A percentile compares a stretch with the other conserved stretches of the same genome.
These are phyloP conservation scores for Vipera latastei DNA, from an alignment of 2,797 vertebrate species.

Conservation along the genomic window DNA sequence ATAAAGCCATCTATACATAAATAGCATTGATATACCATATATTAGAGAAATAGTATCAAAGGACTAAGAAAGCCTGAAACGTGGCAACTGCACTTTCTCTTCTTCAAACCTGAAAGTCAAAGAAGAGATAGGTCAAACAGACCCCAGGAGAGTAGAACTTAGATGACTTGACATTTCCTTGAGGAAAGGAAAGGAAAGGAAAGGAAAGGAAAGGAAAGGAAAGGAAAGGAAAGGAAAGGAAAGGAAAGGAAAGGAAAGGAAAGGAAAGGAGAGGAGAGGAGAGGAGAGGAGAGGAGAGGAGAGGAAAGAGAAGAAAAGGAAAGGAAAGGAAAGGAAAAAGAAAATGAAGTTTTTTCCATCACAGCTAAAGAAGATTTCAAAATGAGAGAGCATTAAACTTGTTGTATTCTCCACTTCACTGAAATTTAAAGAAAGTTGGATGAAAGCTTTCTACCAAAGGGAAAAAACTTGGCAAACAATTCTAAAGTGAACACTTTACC, in stretches of 20 bases:
- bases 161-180: not conserved
- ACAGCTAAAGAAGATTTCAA: not conserved
- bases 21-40: not conserved
- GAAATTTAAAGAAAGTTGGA: not conserved
- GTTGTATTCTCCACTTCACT: not conserved
- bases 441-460: not conserved
- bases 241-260: no score
- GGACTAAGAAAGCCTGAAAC: not conserved
- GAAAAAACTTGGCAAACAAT: not conserved
- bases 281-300: not conserved
- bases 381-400: not conserved
- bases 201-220: constrained; percentile 20
- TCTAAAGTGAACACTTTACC: not conserved
- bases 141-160: not conserved
- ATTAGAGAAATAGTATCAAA: not conserved
- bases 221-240: not conserved
- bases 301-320: no score
- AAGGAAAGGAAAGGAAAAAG: not conserved
- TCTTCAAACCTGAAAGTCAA: not conserved
- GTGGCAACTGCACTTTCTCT: not conserved
- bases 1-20: not conserved
- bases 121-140: not conserved
- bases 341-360: not conserved
- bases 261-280: constrained; percentile 8
- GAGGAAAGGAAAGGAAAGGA: constrained; percentile 19